Evolutionary conservation across 2,888 invertebrate species (phyloP), one percentile per base, ranked within the genome.

Genomic region (Dynastes hyllus): DNA sequence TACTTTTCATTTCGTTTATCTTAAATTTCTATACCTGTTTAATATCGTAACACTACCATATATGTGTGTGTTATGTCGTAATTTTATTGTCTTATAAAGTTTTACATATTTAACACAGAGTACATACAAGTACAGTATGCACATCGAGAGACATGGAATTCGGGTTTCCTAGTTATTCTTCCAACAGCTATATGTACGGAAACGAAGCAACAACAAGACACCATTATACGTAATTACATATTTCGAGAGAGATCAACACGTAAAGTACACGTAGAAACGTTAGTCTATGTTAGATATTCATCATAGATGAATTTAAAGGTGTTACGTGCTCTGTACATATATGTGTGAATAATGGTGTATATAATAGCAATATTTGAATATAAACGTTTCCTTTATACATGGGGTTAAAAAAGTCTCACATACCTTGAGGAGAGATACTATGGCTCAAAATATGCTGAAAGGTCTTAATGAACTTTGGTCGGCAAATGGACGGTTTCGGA

Each of bases 81-180:
- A 13, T 63, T n/a, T 29, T 76, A 40, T 76, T 61, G 27, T 58
- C 9, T 61, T 6, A 53, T 37, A 37, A 6, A 61, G 27, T 73
- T 40, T 58, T 73, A 45, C 61, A 75, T 75, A 61, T 75, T 63
- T 63, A 50, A 75, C 45, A 73, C 73, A 75, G 73, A 75, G 61
- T 75, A 75, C 73, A 75, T 61, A 75, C 73, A 75, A 75, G 73
- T 75, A 45, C 73, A 75, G 73, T 75, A 55, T 75, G 73, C 29
- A 50, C 61, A 50, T 75, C 73, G 11, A 75, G 73, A 61, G 73
- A 75, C 11, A 75, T 75, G 73, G 73, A 75, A 61, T 63, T 45
- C 32, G 73, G 73, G 37, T 75, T 75, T 61, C 73, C 73, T 63
- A 61, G 50, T 45, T 61, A 69, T 53, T 51, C 61, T 45, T 40